phyloP scores from a whole-genome alignment of 2,113 vertebrate species.

The Onychostruthus taczanowskii region DNA sequence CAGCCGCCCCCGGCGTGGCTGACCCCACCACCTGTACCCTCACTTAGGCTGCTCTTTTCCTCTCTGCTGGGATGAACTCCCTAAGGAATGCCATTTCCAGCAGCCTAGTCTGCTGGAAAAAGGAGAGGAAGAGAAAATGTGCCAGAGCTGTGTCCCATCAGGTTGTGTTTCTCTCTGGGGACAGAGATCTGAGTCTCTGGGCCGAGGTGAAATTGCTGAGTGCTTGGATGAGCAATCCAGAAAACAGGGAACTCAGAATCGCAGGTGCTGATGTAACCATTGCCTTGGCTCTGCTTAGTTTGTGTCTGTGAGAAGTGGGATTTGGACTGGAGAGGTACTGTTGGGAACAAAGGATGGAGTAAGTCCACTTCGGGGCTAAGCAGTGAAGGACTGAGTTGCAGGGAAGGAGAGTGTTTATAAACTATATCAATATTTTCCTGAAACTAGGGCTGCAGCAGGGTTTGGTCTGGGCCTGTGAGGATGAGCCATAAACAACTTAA shows the following conservation, averaged over 20 bases:
- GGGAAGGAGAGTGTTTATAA: not conserved
- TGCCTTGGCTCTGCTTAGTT: not conserved
- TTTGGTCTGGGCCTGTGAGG: not conserved
- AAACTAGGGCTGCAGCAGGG: not conserved
- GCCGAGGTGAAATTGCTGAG: not conserved
- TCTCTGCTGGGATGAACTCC: too few species aligned
- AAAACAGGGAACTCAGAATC: too few species aligned
- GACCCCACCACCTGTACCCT: too few species aligned
- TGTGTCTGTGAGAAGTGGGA: not conserved
- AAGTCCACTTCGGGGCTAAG: not conserved
- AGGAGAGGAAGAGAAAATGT: not conserved
- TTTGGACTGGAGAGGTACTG: not conserved
- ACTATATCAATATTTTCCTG: not conserved
- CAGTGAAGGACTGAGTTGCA: too few species aligned
- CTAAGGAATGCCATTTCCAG: too few species aligned
- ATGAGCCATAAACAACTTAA: not conserved
- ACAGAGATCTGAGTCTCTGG: not conserved
- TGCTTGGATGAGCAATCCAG: not conserved
- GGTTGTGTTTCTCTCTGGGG: not conserved
- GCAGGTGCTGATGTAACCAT: not conserved
- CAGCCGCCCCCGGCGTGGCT: too few species aligned
- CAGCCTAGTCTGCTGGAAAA: not conserved
- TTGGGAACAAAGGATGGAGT: not conserved
- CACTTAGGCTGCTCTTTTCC: too few species aligned
- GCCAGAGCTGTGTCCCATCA: not conserved